Evolutionary conservation across 2,113 vertebrate species (phyloP).

Genomic region (Zosterops hypoxanthus): DNA sequence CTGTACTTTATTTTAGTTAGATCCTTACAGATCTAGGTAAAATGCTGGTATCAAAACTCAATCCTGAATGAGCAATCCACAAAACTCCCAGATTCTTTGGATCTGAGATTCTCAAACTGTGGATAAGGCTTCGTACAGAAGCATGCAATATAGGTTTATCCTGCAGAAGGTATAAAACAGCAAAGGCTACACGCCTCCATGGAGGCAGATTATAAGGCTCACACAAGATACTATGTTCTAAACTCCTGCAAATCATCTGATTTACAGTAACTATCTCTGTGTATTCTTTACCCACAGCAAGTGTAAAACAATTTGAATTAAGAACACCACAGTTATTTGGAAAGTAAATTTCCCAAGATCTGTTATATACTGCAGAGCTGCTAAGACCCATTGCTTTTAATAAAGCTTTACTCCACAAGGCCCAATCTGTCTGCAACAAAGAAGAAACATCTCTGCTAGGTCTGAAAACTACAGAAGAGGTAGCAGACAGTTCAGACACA

Average conservation of each 20-base stretch:
- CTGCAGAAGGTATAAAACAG: not conserved
- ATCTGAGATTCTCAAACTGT: not conserved
- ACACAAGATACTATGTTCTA: slow-evolving; percentile 10
- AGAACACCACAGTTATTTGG: slow-evolving; percentile 35
- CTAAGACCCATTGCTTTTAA: slow-evolving; percentile 57
- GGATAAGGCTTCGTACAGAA: not conserved
- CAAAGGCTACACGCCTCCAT: slow-evolving; percentile 16
- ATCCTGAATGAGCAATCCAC: not conserved
- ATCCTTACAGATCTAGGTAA: not conserved
- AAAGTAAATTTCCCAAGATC: slow-evolving; percentile 52
- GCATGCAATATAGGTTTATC: not conserved
- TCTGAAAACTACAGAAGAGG: not conserved
- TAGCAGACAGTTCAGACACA: not conserved
- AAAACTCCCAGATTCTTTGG: not conserved
- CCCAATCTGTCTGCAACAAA: not conserved
- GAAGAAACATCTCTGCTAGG: not conserved
- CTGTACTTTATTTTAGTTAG: not conserved
- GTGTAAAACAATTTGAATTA: slow-evolving; percentile 60
- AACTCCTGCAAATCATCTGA: slow-evolving; percentile 57
- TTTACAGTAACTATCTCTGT: slow-evolving; percentile 41
- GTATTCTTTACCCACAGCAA: slow-evolving; percentile 37
- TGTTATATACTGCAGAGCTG: not conserved
- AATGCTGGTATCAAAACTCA: not conserved
- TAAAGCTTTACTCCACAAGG: slow-evolving; percentile 31
- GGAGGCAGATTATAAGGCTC: slow-evolving; percentile 40